These are phyloP conservation scores for Drosophila villosipedis DNA, from an alignment of 2,888 invertebrate genomes.

Conservation along the genomic window DNA sequence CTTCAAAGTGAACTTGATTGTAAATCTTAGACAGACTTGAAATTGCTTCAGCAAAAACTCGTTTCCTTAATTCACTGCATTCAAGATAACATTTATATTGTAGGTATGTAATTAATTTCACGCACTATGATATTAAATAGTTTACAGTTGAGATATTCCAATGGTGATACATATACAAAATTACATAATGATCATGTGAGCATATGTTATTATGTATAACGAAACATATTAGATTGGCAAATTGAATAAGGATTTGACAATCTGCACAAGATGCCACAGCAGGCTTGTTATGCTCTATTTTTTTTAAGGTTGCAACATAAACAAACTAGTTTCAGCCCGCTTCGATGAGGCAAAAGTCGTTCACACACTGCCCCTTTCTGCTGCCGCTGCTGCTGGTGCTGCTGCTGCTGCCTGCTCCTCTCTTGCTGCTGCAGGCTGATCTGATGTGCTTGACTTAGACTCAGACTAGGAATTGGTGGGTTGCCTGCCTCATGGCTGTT, in stretches of 20 bases:
- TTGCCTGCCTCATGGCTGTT: constrained; percentile 14
- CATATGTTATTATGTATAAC: not conserved
- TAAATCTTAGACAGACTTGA: not conserved
- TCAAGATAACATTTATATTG: not conserved
- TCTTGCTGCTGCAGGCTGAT: not conserved
- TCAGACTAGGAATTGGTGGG: constrained; percentile 20
- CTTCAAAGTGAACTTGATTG: not conserved
- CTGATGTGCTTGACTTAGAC: constrained; percentile 9
- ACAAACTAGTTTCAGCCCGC: constrained; percentile 32
- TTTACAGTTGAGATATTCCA: not conserved
- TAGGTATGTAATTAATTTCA: not conserved
- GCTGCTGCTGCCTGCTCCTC: not conserved
- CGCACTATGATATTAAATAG: not conserved
- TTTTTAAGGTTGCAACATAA: constrained; percentile 7
- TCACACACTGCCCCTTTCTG: constrained; percentile 11
- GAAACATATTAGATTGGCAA: not conserved
- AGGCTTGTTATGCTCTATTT: constrained; percentile 24
- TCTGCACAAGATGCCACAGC: constrained; percentile 8
- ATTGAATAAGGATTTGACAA: constrained; percentile 4
- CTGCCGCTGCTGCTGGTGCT: not conserved
- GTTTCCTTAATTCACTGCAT: not conserved
- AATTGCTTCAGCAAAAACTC: not conserved
- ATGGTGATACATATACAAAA: not conserved
- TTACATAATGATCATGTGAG: not conserved
- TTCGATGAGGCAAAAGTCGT: constrained; percentile 18